phyloP scores from a whole-genome alignment of 1,140 invertebrate genomes.

The Dendroctonus ponderosae region DNA sequence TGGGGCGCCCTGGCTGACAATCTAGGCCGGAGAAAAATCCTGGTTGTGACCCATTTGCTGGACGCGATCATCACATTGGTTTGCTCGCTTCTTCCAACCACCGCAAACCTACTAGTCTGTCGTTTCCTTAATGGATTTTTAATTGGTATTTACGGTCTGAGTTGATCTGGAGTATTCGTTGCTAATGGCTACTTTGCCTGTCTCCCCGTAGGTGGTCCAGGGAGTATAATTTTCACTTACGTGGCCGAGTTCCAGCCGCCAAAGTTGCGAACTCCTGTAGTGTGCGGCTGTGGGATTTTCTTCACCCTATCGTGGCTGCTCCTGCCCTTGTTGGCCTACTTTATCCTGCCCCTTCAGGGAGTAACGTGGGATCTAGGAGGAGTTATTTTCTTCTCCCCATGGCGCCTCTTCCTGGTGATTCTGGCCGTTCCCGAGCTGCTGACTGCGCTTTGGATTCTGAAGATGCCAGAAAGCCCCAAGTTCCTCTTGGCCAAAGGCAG shows the following conservation, averaged over 20 bases:
- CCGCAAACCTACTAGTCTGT: slow-evolving; percentile 51
- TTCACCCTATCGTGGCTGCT: slow-evolving; percentile 63
- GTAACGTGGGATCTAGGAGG: slow-evolving; percentile 25
- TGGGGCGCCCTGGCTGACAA: slow-evolving; percentile 50
- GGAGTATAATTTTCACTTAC: slow-evolving; percentile 60
- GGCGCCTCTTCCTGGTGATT: slow-evolving; percentile 63
- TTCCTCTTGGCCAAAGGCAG: slow-evolving; percentile 66
- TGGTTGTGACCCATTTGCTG: slow-evolving; percentile 58
- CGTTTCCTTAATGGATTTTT: slow-evolving; percentile 56
- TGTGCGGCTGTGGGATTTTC: slow-evolving; percentile 62
- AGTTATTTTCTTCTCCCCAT: slow-evolving; percentile 45
- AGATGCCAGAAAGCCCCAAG: slow-evolving; percentile 75
- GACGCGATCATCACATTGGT: slow-evolving; percentile 57
- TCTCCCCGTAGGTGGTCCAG: slow-evolving; percentile 47
- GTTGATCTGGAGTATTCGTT: no score
- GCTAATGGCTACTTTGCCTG: no score
- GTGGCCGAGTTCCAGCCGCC: slow-evolving; percentile 63
- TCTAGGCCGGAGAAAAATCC: slow-evolving; percentile 50
- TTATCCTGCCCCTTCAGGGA: slow-evolving; percentile 50
- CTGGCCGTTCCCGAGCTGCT: slow-evolving; percentile 58
- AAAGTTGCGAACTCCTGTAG: slow-evolving; percentile 56
- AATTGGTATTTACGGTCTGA: slow-evolving; percentile 48
- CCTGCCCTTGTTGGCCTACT: slow-evolving; percentile 55
- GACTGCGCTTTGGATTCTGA: slow-evolving; percentile 54
- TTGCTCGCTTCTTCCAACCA: slow-evolving; percentile 52